Base-by-base conservation (phyloP, 2,797 vertebrate species). In the Antrozous pallidus region DNA sequence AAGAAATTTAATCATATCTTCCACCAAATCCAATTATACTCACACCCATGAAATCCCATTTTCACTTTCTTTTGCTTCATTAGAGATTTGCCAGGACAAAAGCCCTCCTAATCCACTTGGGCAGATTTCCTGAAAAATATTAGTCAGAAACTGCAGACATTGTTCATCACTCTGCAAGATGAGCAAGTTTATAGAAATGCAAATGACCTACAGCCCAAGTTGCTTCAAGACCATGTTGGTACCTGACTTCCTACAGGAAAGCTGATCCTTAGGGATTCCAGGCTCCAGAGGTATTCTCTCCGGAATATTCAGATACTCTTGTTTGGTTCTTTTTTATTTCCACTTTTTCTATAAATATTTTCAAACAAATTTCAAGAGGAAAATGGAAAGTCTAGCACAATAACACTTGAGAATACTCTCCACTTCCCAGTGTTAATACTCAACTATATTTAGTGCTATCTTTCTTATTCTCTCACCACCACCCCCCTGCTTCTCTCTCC, bases 1-100 rank as follows among this genome's bases (percentile, higher is more conserved):
- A 91, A 95, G 94, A 79, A 94, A 95, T 97, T 97, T 95, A 97
- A 97, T 96, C 95, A 96, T 1, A 93, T 38, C 69, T 38, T 87
- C 87, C 51, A 91, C 91, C 84, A 96, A 97, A 97, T 96, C 96
- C 93, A 95, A 83, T 97, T 95, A 95, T 71, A 20, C 61, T 70
- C 65, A 71, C 85, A 85, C 54, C 91, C 94, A 85, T 95, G 94
- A 96, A 95, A 96, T 95, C 91, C 73, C 84, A 86, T 97, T 95
- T 82, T 89, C 78, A 93, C 87, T 94, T 96, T 49, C 88, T 93
- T 96, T 85, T 89, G 93, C 96, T 92, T 96, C 94, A 74, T 94
- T 96, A 92, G 83, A 70, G 31, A 45, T 89, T 42, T 12, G 24
- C 40, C 47, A 42, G 65, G 77, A 81, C 49, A 45, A 75, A 54